phyloP scores from a whole-genome alignment of 2,888 invertebrate genomes.

The Drosophila neotestacea region DNA sequence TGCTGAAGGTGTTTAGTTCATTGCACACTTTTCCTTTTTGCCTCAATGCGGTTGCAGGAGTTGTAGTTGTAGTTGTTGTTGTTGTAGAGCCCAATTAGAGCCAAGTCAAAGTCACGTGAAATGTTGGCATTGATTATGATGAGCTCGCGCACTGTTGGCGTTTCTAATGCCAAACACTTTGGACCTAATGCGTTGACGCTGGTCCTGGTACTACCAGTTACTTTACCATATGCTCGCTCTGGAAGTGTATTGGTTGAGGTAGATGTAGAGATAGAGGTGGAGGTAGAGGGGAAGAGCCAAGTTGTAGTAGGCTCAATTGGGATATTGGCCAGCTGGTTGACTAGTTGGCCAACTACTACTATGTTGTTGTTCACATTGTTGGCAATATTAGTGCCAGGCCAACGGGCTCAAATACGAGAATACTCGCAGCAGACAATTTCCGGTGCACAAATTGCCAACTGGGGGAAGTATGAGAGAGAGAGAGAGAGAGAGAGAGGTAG shows the following conservation, averaged over 20 bases:
- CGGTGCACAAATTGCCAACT: conserved; percentile 61
- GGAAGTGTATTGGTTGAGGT: background rate
- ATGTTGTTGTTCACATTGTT: conserved; percentile 37
- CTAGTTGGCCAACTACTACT: conserved; percentile 11
- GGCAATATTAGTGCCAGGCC: conserved; percentile 42
- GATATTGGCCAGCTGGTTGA: conserved; percentile 13
- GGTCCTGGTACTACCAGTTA: background rate
- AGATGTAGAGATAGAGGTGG: background rate
- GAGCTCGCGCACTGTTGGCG: conserved; percentile 49
- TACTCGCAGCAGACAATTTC: conserved; percentile 58
- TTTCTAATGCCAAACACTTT: conserved; percentile 57
- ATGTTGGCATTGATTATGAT: conserved; percentile 60
- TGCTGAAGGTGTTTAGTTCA: conserved; percentile 18
- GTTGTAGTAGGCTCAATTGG: conserved; percentile 3
- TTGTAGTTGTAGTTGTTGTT: background rate
- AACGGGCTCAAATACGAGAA: conserved; percentile 20
- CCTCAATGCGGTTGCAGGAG: background rate
- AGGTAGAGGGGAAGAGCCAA: background rate
- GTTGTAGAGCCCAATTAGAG: conserved; percentile 43
- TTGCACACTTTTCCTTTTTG: conserved; percentile 3
- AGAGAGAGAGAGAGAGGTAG: background rate
- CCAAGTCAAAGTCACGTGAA: conserved; percentile 46
- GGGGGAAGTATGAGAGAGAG: background rate
- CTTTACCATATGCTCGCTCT: background rate
- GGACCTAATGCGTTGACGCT: conserved; percentile 45